Evolutionary conservation across 2,888 invertebrate species (phyloP).

Genomic region (Azorinus chamasolen): DNA sequence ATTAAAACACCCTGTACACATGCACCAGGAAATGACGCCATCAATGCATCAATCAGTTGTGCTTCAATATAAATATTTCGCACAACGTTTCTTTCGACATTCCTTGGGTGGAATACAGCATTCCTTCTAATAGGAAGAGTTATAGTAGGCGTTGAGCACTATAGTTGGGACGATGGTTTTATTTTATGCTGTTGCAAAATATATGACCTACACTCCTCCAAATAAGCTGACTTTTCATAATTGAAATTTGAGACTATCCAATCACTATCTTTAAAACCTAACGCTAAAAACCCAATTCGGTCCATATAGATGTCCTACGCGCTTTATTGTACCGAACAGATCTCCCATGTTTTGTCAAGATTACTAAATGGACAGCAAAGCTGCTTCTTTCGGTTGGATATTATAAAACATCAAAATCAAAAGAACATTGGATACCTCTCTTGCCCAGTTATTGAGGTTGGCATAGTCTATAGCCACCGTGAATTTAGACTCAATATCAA

Average conservation of each 20-base stretch:
- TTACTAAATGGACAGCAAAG: conserved; percentile 71
- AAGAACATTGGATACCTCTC: conserved; percentile 68
- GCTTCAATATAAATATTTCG: conserved; percentile 80
- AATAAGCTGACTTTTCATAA: conserved; percentile 54
- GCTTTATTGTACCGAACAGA: conserved; percentile 68
- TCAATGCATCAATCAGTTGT: conserved; percentile 65
- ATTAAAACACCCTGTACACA: conserved; percentile 73
- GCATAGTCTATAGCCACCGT: conserved; percentile 69
- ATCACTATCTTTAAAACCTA: conserved; percentile 73
- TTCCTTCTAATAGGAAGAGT: conserved; percentile 77
- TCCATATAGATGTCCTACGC: conserved; percentile 62
- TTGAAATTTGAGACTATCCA: conserved; percentile 68
- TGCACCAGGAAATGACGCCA: conserved; percentile 45
- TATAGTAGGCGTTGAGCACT: conserved; percentile 69
- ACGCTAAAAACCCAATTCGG: conserved; percentile 65
- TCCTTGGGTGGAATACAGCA: conserved; percentile 81
- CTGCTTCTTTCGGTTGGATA: conserved; percentile 57
- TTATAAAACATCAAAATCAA: conserved; percentile 58
- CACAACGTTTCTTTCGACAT: conserved; percentile 74
- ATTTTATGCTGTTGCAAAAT: conserved; percentile 68
- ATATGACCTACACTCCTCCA: conserved; percentile 76
- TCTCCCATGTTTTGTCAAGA: conserved; percentile 74
- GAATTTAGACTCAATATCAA: no score
- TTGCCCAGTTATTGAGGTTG: conserved; percentile 69
- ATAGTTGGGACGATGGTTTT: conserved; percentile 13